Conservation (phyloP, 1,140 invertebrate genomes). For the Phocides pigmalion region DNA sequence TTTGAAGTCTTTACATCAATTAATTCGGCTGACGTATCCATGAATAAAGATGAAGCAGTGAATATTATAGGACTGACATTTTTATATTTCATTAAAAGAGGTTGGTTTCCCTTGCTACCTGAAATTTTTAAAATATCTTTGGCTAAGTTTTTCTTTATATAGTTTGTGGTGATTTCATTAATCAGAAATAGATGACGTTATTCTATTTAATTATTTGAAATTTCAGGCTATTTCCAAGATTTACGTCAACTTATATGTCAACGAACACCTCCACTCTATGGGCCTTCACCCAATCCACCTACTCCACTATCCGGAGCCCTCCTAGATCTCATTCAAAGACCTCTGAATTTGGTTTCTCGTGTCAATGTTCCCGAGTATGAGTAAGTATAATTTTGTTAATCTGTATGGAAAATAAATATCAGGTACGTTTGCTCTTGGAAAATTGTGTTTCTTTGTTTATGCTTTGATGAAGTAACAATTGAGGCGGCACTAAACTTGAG, state of each 20-base stretch:
- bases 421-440: too few species aligned
- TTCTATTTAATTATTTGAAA: too few species aligned
- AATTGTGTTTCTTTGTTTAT: too few species aligned
- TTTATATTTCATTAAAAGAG: slow-evolving; percentile 71
- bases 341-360: slow-evolving; percentile 84
- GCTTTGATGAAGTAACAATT: too few species aligned
- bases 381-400: slow-evolving; percentile 52
- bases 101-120: slow-evolving; percentile 39
- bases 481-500: too few species aligned
- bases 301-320: slow-evolving; percentile 90
- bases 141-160: too few species aligned
- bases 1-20: slow-evolving; percentile 90
- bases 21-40: slow-evolving; percentile 80
- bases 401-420: too few species aligned
- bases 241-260: slow-evolving; percentile 88
- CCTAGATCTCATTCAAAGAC: slow-evolving; percentile 90
- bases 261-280: slow-evolving; percentile 89
- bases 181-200: too few species aligned
- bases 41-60: slow-evolving; percentile 74
- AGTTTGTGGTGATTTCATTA: too few species aligned
- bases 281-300: slow-evolving; percentile 87
- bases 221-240: slow-evolving; percentile 89
- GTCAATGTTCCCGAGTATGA: slow-evolving; percentile 62
- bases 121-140: not conserved
- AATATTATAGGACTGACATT: slow-evolving; percentile 73